Conservation (phyloP, 1,140 invertebrate species). For the Anagrus nilaparvatae region DNA sequence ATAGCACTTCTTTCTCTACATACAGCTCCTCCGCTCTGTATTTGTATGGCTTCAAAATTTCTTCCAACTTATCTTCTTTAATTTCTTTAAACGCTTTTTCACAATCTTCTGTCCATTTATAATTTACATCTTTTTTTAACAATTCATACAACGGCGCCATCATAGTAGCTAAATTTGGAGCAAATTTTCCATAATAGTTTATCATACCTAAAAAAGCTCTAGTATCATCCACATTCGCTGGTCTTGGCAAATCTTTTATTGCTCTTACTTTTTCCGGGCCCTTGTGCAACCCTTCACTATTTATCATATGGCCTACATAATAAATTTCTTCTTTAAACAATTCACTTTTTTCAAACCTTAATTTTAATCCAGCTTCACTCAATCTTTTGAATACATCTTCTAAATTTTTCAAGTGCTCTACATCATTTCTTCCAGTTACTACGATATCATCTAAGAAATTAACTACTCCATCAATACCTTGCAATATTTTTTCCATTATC, state of each 20-base stretch:
- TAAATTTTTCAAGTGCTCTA: constrained; percentile 9
- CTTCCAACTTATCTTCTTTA: background rate
- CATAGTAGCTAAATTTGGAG: background rate
- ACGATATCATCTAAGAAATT: constrained; percentile 12
- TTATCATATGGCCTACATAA: constrained; percentile 6
- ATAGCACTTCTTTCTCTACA: constrained; percentile 21
- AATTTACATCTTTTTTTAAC: background rate
- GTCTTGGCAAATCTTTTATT: background rate
- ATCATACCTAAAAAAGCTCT: constrained; percentile 6
- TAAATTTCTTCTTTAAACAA: constrained; percentile 1
- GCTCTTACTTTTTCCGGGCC: background rate
- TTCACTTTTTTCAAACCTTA: constrained; percentile 4
- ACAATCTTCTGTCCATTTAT: background rate
- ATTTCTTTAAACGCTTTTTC: background rate
- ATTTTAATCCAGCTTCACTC: background rate
- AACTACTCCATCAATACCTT: constrained; percentile 14
- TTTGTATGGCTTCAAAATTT: constrained; percentile 21
- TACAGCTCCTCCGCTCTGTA: too few species aligned
- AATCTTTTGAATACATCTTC: background rate
- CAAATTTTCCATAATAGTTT: constrained; percentile 11
- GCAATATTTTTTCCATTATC: constrained; percentile 25
- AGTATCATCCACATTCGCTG: background rate
- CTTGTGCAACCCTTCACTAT: constrained; percentile 1
- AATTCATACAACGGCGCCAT: constrained; percentile 1
- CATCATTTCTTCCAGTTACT: background rate